phyloP scores from a whole-genome alignment of 2,888 invertebrate species.

The Capitulum mitella region DNA sequence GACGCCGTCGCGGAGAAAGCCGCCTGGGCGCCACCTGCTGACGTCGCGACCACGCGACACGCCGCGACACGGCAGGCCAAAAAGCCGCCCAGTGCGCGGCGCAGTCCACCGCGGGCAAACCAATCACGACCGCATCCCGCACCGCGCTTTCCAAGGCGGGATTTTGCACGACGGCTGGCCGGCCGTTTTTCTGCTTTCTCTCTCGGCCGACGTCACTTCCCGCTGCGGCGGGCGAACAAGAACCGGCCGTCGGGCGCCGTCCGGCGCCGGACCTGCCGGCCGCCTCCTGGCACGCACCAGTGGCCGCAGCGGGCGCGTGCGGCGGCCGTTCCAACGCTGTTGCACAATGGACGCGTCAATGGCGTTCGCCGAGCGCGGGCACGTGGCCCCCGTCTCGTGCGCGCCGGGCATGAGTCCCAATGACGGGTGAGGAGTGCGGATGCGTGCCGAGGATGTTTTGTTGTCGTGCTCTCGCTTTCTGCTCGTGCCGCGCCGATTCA shows the following conservation, averaged over 20 bases:
- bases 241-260: neutral
- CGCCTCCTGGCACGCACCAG: too few species aligned
- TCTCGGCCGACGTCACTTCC: neutral
- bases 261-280: too few species aligned
- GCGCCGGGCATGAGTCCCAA: neutral
- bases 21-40: too few species aligned
- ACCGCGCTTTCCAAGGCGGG: neutral
- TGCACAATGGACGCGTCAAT: neutral
- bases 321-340: too few species aligned
- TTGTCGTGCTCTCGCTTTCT: neutral
- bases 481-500: too few species aligned
- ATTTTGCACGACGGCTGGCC: neutral
- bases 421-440: too few species aligned
- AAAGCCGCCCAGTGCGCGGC: neutral
- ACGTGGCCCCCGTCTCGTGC: neutral
- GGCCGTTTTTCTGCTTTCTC: neutral
- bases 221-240: neutral
- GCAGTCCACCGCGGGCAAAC: constrained; percentile 19
- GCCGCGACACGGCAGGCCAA: too few species aligned
- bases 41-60: too few species aligned
- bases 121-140: neutral
- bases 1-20: too few species aligned
- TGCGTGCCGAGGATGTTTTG: neutral
- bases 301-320: too few species aligned
- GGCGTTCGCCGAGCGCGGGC: neutral